A percentile compares a stretch with the other conserved stretches of the same genome.
Evolutionary conservation across 2,113 vertebrate species (phyloP).

Genomic region (Aspiorhynchus laticeps): DNA sequence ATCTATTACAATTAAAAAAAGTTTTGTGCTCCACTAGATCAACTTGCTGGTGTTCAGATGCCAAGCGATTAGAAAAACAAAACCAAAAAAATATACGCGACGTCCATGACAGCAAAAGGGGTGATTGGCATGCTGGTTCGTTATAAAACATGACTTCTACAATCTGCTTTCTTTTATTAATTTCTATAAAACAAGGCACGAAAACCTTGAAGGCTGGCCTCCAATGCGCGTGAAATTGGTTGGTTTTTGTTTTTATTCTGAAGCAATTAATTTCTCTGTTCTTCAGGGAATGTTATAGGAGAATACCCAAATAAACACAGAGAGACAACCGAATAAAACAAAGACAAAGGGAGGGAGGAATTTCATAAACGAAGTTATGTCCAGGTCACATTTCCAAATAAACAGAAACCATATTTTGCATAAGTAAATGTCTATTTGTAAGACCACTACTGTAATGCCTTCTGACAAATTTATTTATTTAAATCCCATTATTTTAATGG

Average conservation of each 20-base stretch:
- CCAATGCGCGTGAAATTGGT: conserved; percentile 47
- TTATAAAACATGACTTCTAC: conserved; percentile 44
- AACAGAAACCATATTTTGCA: not conserved
- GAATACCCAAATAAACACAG: not conserved
- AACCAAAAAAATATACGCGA: not conserved
- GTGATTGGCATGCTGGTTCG: conserved; percentile 37
- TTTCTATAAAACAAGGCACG: conserved; percentile 2
- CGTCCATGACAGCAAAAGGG: not conserved
- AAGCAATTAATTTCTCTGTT: conserved; percentile 32
- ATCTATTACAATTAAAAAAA: conserved; percentile 11
- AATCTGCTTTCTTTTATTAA: conserved; percentile 36
- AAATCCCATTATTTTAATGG: not conserved
- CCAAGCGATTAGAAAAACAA: not conserved
- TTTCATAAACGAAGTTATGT: not conserved
- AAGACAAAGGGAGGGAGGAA: not conserved
- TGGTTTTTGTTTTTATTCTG: conserved; percentile 28
- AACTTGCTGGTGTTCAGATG: not conserved
- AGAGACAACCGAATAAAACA: not conserved
- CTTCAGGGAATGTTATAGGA: conserved; percentile 18
- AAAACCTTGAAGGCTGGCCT: conserved; percentile 36
- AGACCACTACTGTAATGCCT: not conserved
- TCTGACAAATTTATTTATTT: not conserved
- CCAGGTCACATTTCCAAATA: not conserved
- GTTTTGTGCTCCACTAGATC: not conserved
- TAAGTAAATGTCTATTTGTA: not conserved